Base-by-base conservation (phyloP, 2,888 invertebrate genomes). In the Eugnorisma glareosa region DNA sequence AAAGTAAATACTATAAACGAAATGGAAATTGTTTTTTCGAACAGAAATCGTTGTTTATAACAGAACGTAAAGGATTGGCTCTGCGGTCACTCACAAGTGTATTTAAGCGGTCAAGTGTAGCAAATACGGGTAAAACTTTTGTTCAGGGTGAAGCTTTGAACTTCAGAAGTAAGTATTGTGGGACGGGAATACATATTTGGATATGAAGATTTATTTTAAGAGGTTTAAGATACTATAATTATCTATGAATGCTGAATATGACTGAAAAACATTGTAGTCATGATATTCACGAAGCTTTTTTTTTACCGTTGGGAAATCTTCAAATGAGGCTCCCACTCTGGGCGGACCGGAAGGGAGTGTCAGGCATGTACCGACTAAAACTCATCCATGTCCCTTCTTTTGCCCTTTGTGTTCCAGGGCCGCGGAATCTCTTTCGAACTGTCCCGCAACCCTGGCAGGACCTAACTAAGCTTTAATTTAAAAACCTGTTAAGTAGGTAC, bases 21-120 rank as follows among this genome's bases (percentile, higher is more conserved):
- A 59, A 77, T 35, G n/a, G n/a, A 31, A 57, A 79, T 24, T 13
- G 40, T 68, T 40, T 77, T 68, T 48, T 59, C 31, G 40, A 28
- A 77, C 28, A 79, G 24, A 21, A 24, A 43, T 70, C 48, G n/a
- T 40, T 48, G 31, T 35, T 35, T 21, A 48, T 35, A 59, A 79
- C 57, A 40, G 31, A 5, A 40, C n/a, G 51, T 54, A 28, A 43
- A 69, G 80, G 80, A 70, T 24, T 69, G 59, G 28, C 24, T 79
- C 13, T 35, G 77, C 35, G 72, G 80, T 70, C 40, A 35, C 48
- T 28, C 31, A 74, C n/a, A 51, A 79, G 59, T 78, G 54, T 78
- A 40, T 67, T 67, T 37, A 67, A 66, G 15, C 37, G 11, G 28
- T n/a, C 57, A 18, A 77, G 48, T 35, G 48, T 61, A 40, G 31